Percentiles rank a stretch among this genome's conserved stretches.
phyloP scores from a whole-genome alignment of 2,888 invertebrate genomes.

The Myopa tessellatipennis region DNA sequence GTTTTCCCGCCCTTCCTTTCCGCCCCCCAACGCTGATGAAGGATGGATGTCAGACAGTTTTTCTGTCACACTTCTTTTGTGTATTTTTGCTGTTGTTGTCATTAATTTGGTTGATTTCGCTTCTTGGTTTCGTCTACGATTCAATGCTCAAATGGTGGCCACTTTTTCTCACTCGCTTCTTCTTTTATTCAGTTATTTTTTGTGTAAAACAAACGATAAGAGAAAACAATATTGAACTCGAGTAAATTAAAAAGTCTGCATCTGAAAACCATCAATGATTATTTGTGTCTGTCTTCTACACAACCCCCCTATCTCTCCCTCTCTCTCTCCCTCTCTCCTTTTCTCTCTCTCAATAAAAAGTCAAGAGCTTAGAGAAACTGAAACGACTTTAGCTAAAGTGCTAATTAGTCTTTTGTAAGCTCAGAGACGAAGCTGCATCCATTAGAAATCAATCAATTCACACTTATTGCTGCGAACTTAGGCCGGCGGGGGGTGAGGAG shows the following conservation, averaged over 20 bases:
- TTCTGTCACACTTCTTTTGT: not conserved
- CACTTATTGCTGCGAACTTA: slow-evolving; percentile 18
- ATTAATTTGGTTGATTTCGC: not conserved
- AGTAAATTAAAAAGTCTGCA: slow-evolving; percentile 28
- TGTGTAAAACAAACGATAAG: slow-evolving; percentile 2
- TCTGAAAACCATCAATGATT: not conserved
- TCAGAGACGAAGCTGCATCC: not conserved
- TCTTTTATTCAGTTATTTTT: not conserved
- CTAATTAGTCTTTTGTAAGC: slow-evolving; percentile 38
- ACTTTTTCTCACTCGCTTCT: not conserved
- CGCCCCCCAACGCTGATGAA: not conserved
- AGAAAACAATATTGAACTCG: not conserved
- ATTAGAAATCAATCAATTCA: slow-evolving; percentile 40
- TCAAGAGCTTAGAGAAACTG: not conserved
- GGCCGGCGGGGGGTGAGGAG: not conserved
- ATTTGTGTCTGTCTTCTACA: slow-evolving; percentile 9
- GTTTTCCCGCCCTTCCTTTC: not conserved
- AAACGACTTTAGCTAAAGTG: slow-evolving; percentile 8
- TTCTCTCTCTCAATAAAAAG: not conserved
- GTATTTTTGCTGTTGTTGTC: slow-evolving; percentile 10
- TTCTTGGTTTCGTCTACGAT: not conserved
- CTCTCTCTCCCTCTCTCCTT: no score
- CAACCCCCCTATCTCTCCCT: no score
- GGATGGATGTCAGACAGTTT: not conserved
- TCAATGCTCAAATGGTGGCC: not conserved